Percentiles rank a stretch among this genome's conserved stretches.
phyloP scores from a whole-genome alignment of 1,140 invertebrate genomes.

The Drosophila willistoni region DNA sequence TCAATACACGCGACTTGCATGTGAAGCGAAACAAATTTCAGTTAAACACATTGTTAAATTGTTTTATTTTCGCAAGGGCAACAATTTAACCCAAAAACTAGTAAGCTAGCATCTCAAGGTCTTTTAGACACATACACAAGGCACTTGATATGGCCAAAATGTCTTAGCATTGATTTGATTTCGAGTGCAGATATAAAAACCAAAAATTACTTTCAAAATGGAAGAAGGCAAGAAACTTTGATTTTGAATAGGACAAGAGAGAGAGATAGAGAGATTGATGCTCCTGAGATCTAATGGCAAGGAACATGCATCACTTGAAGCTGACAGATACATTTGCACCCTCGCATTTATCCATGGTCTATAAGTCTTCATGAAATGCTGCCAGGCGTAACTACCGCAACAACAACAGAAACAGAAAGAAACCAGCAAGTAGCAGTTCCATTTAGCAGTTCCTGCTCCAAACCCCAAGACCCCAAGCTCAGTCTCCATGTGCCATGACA shows the following conservation, averaged over 20 bases:
- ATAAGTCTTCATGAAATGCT: conserved; percentile 26
- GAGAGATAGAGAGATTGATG: not conserved
- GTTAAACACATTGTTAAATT: conserved; percentile 31
- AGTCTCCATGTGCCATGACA: conserved; percentile 11
- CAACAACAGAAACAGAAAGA: conserved; percentile 27
- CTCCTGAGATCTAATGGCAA: not conserved
- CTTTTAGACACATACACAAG: not conserved
- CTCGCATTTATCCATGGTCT: not conserved
- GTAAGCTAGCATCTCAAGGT: conserved; percentile 43
- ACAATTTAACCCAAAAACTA: conserved; percentile 30
- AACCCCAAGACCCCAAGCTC: not conserved
- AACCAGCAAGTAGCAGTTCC: conserved; percentile 27
- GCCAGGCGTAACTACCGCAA: conserved; percentile 56
- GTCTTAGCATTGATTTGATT: conserved; percentile 63
- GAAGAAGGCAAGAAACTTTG: not conserved
- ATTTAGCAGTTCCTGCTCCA: not conserved
- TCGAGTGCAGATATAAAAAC: not conserved
- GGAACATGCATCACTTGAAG: conserved; percentile 40
- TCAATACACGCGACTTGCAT: conserved; percentile 44
- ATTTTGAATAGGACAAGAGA: not conserved
- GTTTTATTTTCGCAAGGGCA: conserved; percentile 46
- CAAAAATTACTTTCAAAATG: not conserved
- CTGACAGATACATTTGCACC: conserved; percentile 61
- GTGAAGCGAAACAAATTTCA: conserved; percentile 30
- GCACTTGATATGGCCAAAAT: conserved; percentile 42